phyloP scores from a whole-genome alignment of 2,888 invertebrate genomes.

The Agrochola litura region DNA sequence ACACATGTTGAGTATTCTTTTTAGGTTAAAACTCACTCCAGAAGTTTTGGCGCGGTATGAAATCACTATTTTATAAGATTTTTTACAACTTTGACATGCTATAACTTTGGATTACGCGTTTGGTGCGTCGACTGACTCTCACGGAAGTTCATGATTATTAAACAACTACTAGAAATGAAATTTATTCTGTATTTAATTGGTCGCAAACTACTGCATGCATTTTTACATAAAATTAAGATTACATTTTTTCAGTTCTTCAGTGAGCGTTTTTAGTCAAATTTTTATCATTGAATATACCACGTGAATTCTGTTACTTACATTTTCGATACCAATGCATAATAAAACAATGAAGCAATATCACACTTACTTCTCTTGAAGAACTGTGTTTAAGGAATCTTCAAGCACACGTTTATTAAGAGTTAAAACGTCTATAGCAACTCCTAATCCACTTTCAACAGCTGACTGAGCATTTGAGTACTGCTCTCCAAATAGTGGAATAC shows the following conservation, averaged over 20 bases:
- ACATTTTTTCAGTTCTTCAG: background rate
- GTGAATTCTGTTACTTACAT: background rate
- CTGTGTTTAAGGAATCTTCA: conserved; percentile 50
- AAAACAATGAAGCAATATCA: background rate
- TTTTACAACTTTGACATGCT: background rate
- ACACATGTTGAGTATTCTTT: background rate
- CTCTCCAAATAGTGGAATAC: conserved; percentile 90
- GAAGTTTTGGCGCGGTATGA: background rate
- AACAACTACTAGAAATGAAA: no score
- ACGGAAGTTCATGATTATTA: no score
- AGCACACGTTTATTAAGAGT: conserved; percentile 52
- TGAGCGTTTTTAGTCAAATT: no score
- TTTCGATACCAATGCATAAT: background rate
- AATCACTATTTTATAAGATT: background rate
- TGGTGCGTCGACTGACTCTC: no score
- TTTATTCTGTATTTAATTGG: no score
- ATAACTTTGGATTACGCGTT: background rate
- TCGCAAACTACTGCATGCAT: no score
- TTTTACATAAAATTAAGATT: background rate
- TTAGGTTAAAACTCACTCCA: background rate
- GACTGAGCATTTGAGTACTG: conserved; percentile 87
- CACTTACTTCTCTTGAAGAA: conserved; percentile 47
- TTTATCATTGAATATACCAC: no score
- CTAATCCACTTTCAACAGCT: conserved; percentile 83
- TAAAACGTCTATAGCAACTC: conserved; percentile 78